Percentiles rank a stretch among this genome's conserved stretches.
Evolutionary conservation across 1,140 invertebrate genomes (phyloP).

Genomic region (Zelostemma sp.): DNA sequence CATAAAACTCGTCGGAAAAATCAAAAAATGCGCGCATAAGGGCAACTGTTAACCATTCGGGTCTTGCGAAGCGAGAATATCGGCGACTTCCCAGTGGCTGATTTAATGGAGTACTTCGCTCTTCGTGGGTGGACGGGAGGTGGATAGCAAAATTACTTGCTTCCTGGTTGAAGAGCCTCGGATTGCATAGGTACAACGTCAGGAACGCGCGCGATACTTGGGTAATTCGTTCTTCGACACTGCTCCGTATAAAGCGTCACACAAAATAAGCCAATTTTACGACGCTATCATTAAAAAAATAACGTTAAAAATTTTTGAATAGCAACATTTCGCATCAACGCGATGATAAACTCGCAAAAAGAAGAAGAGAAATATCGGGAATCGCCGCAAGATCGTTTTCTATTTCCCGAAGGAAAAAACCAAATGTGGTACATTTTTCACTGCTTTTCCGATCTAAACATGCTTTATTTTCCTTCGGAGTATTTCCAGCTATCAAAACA

Average conservation of each 20-base stretch:
- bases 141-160: conserved; percentile 62
- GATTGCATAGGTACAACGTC: conserved; percentile 37
- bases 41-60: no score
- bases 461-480: conserved; percentile 25
- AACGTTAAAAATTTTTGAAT: no score
- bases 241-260: conserved; percentile 17
- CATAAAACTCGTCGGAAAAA: no score
- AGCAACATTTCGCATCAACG: no score
- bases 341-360: no score
- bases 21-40: no score
- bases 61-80: conserved; percentile 27
- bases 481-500: conserved; percentile 25
- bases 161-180: conserved; percentile 64
- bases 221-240: conserved; percentile 40
- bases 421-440: no score
- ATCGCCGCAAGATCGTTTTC: no score
- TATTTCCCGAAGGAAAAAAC: conserved; percentile 12
- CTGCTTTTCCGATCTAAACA: conserved; percentile 1
- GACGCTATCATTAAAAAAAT: background rate
- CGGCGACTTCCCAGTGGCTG: conserved; percentile 42
- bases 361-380: no score
- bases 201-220: conserved; percentile 29
- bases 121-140: conserved; percentile 50
- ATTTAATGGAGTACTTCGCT: conserved; percentile 60
- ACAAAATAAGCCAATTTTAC: conserved; percentile 1